phyloP scores from a whole-genome alignment of 2,797 vertebrate genomes.

The Sternarchorhynchus goeldii region DNA sequence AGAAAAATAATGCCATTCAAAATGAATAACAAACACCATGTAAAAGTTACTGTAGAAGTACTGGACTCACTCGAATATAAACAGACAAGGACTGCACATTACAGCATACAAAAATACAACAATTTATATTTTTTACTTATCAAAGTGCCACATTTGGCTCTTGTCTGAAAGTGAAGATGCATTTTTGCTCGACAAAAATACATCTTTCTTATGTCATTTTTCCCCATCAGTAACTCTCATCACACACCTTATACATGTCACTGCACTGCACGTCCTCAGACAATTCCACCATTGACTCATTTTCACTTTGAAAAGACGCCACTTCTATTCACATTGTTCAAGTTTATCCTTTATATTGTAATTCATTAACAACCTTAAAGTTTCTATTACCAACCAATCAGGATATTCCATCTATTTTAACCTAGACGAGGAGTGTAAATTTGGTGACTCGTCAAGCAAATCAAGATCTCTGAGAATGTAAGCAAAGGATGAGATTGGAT shows the following conservation, averaged over 20 bases:
- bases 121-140: conserved; percentile 77
- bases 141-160: conserved; percentile 78
- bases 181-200: conserved; percentile 74
- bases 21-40: conserved; percentile 76
- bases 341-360: conserved; percentile 55
- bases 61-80: conserved; percentile 77
- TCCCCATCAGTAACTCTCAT: conserved; percentile 49
- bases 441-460: conserved; percentile 21
- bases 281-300: conserved; percentile 57
- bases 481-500: conserved; percentile 65
- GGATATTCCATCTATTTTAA: conserved; percentile 7
- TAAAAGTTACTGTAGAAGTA: conserved; percentile 68
- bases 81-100: conserved; percentile 82
- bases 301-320: conserved; percentile 68
- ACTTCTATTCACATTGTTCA: conserved; percentile 64
- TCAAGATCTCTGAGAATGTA: conserved; percentile 59
- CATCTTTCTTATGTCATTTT: conserved; percentile 66
- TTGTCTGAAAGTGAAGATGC: conserved; percentile 72
- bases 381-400: not conserved
- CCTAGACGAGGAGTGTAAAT: conserved; percentile 48
- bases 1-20: conserved; percentile 74
- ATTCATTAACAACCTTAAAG: conserved; percentile 27
- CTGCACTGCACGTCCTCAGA: conserved; percentile 49
- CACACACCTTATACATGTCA: conserved; percentile 39
- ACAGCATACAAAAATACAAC: conserved; percentile 94